Evolutionary conservation across 2,797 vertebrate genomes (phyloP).

Genomic region (Lindbergichthys nudifrons): DNA sequence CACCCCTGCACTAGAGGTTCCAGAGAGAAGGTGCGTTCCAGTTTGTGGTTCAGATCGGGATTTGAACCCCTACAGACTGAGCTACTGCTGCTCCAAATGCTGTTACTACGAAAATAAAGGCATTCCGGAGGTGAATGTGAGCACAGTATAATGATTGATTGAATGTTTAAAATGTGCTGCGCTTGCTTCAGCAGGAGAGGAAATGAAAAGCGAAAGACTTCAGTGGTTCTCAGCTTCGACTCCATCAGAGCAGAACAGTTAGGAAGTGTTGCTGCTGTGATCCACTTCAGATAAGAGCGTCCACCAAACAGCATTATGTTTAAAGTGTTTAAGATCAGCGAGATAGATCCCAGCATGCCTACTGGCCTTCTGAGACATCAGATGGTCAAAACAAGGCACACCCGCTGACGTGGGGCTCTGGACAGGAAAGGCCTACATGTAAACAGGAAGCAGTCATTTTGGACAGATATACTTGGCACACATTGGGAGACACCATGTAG

Average conservation of each 20-base stretch:
- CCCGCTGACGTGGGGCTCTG: constrained; percentile 52
- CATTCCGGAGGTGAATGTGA: not conserved
- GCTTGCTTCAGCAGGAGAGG: not conserved
- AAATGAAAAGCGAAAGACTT: not conserved
- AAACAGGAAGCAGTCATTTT: constrained; percentile 79
- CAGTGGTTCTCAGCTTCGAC: not conserved
- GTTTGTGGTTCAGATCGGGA: too few species aligned
- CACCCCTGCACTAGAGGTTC: too few species aligned
- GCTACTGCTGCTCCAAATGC: too few species aligned
- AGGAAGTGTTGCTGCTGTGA: not conserved
- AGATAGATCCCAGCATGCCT: constrained; percentile 38
- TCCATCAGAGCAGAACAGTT: constrained; percentile 4
- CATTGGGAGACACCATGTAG: constrained; percentile 13
- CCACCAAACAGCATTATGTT: constrained; percentile 5
- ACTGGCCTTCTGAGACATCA: constrained; percentile 42
- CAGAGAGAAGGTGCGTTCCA: too few species aligned
- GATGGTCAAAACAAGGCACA: constrained; percentile 60
- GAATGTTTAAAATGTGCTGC: not conserved
- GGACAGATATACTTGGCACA: constrained; percentile 38
- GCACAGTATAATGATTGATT: not conserved
- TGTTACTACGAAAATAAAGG: too few species aligned
- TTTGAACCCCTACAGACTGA: too few species aligned
- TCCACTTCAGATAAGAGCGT: constrained; percentile 33
- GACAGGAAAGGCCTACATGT: constrained; percentile 73
- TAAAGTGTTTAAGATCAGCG: constrained; percentile 13